Evolutionary conservation across 2,888 invertebrate genomes (phyloP), one percentile per base, ranked within the genome.

Genomic region (Drosophila paranaensis): DNA sequence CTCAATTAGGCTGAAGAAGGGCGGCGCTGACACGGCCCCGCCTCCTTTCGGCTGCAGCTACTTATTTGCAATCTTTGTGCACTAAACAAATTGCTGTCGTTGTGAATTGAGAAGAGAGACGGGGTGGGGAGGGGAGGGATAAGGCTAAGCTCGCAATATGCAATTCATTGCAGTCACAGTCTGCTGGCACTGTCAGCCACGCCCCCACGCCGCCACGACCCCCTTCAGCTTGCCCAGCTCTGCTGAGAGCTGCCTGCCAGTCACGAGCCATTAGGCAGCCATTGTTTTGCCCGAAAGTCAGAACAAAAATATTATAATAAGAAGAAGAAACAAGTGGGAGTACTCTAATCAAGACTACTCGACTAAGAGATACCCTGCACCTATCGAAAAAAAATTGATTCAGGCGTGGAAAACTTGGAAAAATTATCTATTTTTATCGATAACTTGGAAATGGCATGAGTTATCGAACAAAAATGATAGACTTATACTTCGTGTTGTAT

Each of bases 241-340:
- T 16, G 50, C 33, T 16, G 33, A 14, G 10, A 6, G 54, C 53
- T 75, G 53, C 9, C 55, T 58, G 66, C 53, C 82, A 64, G 81
- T 72, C 74, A 87, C 79, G 66, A 76, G 74, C 88, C 82, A 87
- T 84, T 87, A 87, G 67, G 70, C 84, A 82, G 77, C 72, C 42
- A 82, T 86, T 87, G 84, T 87, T 79, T 84, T 66, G 71, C 37
- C 61, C 48, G 20, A 50, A 60, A 64, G 42, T 27, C 53, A 20
- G 25, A 42, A 70, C 62, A 48, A 64, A 68, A 50, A 56, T 42
- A 55, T 42, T 42, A 30, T n/a, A 71, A 68, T 51, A 65, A 67
- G 35, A 46, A 11, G 16, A 3, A 45, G 35, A 10, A 33, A 10
- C 9, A 10, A 33, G 33, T 33, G 27, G 3, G 27, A 27, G 27